Percentiles rank a stretch among this genome's conserved stretches.
phyloP scores from a whole-genome alignment of 2,113 vertebrate species.

The Hippocampus zosterae region DNA sequence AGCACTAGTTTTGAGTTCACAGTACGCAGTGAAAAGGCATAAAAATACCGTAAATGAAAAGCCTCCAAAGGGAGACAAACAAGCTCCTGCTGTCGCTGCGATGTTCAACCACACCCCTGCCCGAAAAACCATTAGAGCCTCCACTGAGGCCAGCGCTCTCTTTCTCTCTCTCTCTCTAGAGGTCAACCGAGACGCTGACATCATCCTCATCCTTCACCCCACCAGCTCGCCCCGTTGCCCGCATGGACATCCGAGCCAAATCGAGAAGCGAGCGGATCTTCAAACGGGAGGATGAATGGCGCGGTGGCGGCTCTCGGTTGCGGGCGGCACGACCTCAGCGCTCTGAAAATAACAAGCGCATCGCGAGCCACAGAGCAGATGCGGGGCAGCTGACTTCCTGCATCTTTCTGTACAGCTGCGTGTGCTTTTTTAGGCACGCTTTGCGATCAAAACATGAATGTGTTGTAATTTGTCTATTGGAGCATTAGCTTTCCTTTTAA shows the following conservation, averaged over 20 bases:
- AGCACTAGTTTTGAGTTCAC: too few species aligned
- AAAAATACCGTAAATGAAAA: background rate
- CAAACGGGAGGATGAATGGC: background rate
- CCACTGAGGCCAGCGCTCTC: background rate
- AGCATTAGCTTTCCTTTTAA: too few species aligned
- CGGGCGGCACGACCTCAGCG: background rate
- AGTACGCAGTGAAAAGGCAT: background rate
- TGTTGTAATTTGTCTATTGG: too few species aligned
- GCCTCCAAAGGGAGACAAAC: slow-evolving; percentile 1
- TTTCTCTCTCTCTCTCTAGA: slow-evolving; percentile 21
- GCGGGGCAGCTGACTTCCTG: slow-evolving; percentile 19
- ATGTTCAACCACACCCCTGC: slow-evolving; percentile 44
- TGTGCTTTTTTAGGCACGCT: background rate
- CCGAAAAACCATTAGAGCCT: slow-evolving; percentile 52
- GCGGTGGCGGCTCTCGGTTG: background rate
- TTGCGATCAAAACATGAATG: background rate
- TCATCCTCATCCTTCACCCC: slow-evolving; percentile 27
- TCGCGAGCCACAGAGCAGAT: slow-evolving; percentile 37
- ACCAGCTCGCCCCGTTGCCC: slow-evolving; percentile 4
- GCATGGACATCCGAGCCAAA: background rate
- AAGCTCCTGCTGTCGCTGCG: slow-evolving; percentile 46
- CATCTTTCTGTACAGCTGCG: slow-evolving; percentile 19
- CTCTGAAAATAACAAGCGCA: background rate
- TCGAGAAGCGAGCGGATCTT: background rate
- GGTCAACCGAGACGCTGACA: slow-evolving; percentile 49